A percentile compares a stretch with the other conserved stretches of the same genome.
These are phyloP conservation scores for Brachylomia viminalis DNA, from an alignment of 2,888 invertebrate species.

Conservation along the genomic window DNA sequence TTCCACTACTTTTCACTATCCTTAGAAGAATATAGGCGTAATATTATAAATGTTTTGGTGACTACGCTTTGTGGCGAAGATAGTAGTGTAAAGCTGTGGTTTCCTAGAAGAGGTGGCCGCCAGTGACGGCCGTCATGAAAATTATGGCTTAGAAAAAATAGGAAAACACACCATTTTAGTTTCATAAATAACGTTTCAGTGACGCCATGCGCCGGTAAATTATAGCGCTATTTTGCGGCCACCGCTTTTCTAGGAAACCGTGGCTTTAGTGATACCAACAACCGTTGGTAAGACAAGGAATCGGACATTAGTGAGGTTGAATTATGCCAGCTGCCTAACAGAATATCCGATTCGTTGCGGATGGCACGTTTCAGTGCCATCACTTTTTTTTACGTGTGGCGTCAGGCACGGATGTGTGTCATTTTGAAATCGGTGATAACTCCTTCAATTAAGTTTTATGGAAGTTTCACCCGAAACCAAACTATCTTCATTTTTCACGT, in stretches of 20 bases:
- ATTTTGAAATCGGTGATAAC: no score
- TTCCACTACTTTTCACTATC: neutral
- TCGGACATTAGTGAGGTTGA: conserved; percentile 11
- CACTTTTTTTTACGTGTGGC: no score
- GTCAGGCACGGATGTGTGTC: no score
- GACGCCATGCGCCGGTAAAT: neutral
- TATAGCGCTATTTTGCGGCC: neutral
- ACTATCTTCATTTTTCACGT: no score
- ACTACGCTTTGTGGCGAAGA: neutral
- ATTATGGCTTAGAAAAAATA: neutral
- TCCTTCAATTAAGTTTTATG: no score
- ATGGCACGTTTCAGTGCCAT: no score
- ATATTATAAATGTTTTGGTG: neutral
- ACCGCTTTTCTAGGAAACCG: neutral
- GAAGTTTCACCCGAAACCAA: no score
- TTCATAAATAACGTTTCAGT: neutral
- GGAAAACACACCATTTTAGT: neutral
- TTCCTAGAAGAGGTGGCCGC: neutral
- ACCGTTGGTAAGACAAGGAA: neutral
- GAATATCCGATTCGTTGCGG: neutral
- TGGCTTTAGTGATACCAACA: neutral
- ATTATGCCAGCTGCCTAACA: conserved; percentile 38
- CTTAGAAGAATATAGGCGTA: neutral
- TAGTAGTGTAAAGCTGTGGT: no score
- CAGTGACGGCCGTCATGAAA: neutral